Evolutionary conservation across 2,888 invertebrate species (phyloP), one percentile per base, ranked within the genome.

Genomic region (Eumerus sabulonum): DNA sequence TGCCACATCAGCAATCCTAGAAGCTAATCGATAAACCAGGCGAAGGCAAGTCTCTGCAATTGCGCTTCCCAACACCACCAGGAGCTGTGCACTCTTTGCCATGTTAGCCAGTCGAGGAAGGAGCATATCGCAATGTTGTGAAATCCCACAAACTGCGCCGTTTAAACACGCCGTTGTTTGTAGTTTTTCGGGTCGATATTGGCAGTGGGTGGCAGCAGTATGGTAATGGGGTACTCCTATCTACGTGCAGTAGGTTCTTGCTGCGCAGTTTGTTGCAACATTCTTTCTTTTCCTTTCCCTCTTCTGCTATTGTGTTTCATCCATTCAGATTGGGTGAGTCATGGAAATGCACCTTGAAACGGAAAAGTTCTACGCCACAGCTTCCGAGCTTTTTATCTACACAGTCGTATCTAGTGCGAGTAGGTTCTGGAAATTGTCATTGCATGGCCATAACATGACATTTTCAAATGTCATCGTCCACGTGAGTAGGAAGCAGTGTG

Each of bases 211-310:
- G 56, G 57, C 40, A 40, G 40, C 40, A 3, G 40, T 40, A 27
- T 27, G 27, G 27, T 27, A 7, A 7, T 27, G 7, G 27, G 12
- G 36, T 36, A 9, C 36, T 5, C 36, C 36, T 40, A 27, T 27
- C 27, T n/a, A 40, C 40, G 9, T 40, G 45, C 64, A n/a, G n/a
- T n/a, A n/a, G n/a, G n/a, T n/a, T 38, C 62, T 67, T 38, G 66
- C 45, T 77, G 77, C 72, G 77, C 67, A 72, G 72, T 77, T 27
- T 77, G 62, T 66, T 77, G 72, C 76, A 56, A 16, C 68, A 36
- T 45, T 36, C 53, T 27, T 4, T 2, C 3, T 27, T 36, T 45
- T 1, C 45, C 19, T n/a, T 44, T 1, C 11, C 11, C 48, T 35
- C 13, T 14, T 9, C 1, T 45, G 19, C 1, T 5, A 14, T 13